Evolutionary conservation across 1,140 invertebrate genomes (phyloP).

Genomic region (Rhopalosiphum maidis): DNA sequence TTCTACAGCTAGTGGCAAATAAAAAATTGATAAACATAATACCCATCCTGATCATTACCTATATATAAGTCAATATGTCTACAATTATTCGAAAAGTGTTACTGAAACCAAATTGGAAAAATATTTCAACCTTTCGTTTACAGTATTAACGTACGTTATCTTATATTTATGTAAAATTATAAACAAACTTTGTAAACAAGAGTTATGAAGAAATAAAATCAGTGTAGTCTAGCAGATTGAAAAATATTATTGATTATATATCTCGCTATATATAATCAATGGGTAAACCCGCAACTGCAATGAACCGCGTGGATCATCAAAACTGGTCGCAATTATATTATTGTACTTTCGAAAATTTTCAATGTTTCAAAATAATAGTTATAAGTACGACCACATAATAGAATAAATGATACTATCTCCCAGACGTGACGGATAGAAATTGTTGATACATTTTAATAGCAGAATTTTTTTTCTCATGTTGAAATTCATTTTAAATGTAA

Average conservation of each 20-base stretch:
- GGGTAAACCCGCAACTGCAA: not conserved
- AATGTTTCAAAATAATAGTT: not conserved
- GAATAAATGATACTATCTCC: not conserved
- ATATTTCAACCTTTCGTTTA: not conserved
- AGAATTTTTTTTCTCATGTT: not conserved
- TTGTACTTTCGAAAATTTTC: not conserved
- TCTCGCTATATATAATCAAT: not conserved
- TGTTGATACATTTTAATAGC: not conserved
- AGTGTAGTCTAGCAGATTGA: not conserved
- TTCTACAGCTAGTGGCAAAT: too few species aligned
- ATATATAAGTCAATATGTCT: too few species aligned
- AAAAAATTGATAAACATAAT: too few species aligned
- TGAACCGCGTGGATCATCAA: not conserved
- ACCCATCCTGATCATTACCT: too few species aligned
- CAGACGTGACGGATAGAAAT: not conserved
- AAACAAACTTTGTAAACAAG: not conserved
- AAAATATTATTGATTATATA: not conserved
- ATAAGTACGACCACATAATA: not conserved
- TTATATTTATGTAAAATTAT: not conserved
- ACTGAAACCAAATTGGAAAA: not conserved
- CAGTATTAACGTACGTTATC: not conserved
- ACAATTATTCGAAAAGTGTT: not conserved
- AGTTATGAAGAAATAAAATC: not conserved
- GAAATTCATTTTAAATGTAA: too few species aligned
- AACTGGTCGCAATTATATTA: not conserved